Evolutionary conservation across 2,797 vertebrate genomes (phyloP).

Genomic region (Hoplostethus atlanticus): DNA sequence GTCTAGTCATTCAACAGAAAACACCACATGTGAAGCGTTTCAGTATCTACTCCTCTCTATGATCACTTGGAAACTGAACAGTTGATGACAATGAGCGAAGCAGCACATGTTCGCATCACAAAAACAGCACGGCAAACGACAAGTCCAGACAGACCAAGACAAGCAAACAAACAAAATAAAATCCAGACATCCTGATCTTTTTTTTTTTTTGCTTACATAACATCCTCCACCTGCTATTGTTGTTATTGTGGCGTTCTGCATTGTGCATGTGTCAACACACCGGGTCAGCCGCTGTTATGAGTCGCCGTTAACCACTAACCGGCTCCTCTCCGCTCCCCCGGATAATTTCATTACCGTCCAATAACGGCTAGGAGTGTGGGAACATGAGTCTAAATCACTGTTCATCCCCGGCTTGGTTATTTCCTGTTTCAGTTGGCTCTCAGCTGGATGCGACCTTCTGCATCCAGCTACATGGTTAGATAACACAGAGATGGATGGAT

Average conservation of each 20-base stretch:
- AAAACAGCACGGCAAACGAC: constrained; percentile 15
- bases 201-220: constrained; percentile 59
- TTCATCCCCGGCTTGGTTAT: constrained; percentile 58
- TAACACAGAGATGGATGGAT: constrained; percentile 40
- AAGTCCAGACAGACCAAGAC: constrained; percentile 33
- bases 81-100: constrained; percentile 12
- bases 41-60: constrained; percentile 13
- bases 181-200: constrained; percentile 47
- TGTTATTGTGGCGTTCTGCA: constrained; percentile 44
- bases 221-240: constrained; percentile 61
- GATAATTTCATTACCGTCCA: constrained; percentile 65
- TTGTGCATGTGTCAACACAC: constrained; percentile 40
- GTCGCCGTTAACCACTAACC: constrained; percentile 37
- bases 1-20: constrained; percentile 25
- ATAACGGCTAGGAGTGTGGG: constrained; percentile 65
- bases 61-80: neutral
- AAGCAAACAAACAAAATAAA: constrained; percentile 33
- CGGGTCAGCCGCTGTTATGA: constrained; percentile 11
- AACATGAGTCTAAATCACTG: constrained; percentile 51
- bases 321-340: constrained; percentile 26
- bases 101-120: constrained; percentile 20
- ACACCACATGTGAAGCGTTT: constrained; percentile 3
- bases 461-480: constrained; percentile 50
- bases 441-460: constrained; percentile 44
- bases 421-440: constrained; percentile 66